phyloP scores from a whole-genome alignment of 1,140 invertebrate genomes.

The Macrosteles quadrilineatus region DNA sequence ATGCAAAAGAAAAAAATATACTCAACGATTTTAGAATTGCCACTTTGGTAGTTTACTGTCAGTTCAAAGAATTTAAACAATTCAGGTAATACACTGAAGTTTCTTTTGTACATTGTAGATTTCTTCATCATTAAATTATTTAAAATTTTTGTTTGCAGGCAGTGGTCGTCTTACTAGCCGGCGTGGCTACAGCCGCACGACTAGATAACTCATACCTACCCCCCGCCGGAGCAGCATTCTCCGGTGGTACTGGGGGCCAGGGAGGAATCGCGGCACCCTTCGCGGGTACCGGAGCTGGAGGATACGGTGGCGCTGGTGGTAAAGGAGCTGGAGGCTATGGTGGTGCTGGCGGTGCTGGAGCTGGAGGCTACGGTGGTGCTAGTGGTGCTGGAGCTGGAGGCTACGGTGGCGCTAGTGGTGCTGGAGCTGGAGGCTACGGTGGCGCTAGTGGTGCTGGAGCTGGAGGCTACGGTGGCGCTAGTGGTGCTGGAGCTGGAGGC shows the following conservation, averaged over 20 bases:
- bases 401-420: neutral
- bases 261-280: slow-evolving; percentile 29
- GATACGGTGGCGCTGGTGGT: slow-evolving; percentile 30
- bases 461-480: slow-evolving; percentile 1
- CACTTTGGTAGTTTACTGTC: too few species aligned
- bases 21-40: too few species aligned
- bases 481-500: slow-evolving; percentile 15
- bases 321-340: neutral
- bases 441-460: slow-evolving; percentile 30
- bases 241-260: slow-evolving; percentile 30
- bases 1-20: too few species aligned
- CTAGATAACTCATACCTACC: slow-evolving; percentile 64
- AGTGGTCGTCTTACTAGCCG: slow-evolving; percentile 23
- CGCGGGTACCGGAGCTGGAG: slow-evolving; percentile 27
- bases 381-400: slow-evolving; percentile 10
- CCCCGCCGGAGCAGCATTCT: slow-evolving; percentile 53
- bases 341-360: slow-evolving; percentile 29
- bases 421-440: neutral
- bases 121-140: too few species aligned
- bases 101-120: too few species aligned
- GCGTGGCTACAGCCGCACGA: slow-evolving; percentile 47
- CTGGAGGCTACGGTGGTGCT: slow-evolving; percentile 29
- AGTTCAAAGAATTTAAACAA: neutral
- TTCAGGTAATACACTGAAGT: too few species aligned
- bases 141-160: slow-evolving; percentile 32